Evolutionary conservation across 2,797 vertebrate species (phyloP), one percentile per base, ranked within the genome.

Genomic region (Rhabdomys pumilio): DNA sequence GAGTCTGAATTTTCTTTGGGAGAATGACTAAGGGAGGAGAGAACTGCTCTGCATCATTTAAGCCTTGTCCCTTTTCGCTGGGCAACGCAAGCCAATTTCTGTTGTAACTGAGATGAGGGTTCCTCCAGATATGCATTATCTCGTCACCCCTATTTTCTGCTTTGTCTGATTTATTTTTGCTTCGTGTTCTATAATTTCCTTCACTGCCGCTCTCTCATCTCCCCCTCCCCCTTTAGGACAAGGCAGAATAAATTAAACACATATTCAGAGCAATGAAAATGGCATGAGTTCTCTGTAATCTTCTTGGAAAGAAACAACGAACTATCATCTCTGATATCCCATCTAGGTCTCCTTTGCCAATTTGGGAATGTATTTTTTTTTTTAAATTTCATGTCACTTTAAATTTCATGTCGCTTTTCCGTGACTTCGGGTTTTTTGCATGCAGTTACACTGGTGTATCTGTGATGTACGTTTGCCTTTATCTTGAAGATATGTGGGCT

Each of bases 1-100:
- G 97, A 98, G 98, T 98, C 9, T 82, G 72, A 91, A 14, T 55
- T 63, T 41, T 87, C 55, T 90, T 89, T 95, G 91, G 77, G 57
- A 93, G 87, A 93, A 79, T 22, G 59, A 38, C 55, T 79, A 6
- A 53, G 63, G 41, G 53, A 26, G 12, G 50, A 90, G 87, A 93
- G 72, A 76, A 13, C 7, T 72, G 44, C 6, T 73, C 38, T 57
- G 50, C 8, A 77, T 44, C 75, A 55, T 41, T 29, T 44, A 15
- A 59, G 24, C 7, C 50, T 50, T 38, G 65, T 38, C 44, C 7
- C 92, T 95, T 89, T 47, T 76, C 38, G 24, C 1, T 5, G 47
- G 81, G 82, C 20, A 55, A 4, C 47, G 47, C 12, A 38, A 90
- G 7, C 61, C 81, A 31, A 3, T 24, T 73, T 29, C 41, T 75